These are phyloP conservation scores for Macrobrachium rosenbergii DNA, from an alignment of 1,140 invertebrate species.

Conservation along the genomic window DNA sequence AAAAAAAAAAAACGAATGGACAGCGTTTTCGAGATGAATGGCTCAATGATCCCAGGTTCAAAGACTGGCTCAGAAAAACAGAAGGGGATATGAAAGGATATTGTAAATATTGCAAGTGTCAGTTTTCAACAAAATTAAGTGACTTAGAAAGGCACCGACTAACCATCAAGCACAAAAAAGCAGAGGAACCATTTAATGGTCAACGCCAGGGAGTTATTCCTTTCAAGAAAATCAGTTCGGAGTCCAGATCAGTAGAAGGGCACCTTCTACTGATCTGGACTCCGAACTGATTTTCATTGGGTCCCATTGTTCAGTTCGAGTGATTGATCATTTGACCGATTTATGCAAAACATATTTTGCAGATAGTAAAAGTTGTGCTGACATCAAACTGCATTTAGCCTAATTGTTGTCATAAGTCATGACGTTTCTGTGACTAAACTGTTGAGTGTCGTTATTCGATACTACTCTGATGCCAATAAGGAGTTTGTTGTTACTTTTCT, in stretches of 20 bases:
- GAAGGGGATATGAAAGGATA: no score
- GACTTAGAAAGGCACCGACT: constrained; percentile 23
- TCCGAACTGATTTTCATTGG: no score
- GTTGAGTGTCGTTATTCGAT: no score
- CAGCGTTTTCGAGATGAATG: no score
- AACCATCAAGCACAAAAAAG: constrained; percentile 25
- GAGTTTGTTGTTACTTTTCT: no score
- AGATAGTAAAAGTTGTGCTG: constrained; percentile 33
- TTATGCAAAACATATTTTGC: constrained; percentile 15
- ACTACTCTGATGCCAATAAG: no score
- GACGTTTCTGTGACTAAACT: no score
- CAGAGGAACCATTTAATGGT: constrained; percentile 6
- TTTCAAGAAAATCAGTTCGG: constrained; percentile 18
- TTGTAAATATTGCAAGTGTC: no score
- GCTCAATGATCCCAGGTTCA: no score
- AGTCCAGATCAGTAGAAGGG: constrained; percentile 28
- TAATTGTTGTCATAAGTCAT: no score
- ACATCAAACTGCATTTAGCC: constrained; percentile 17
- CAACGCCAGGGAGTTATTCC: constrained; percentile 8
- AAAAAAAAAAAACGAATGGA: no score
- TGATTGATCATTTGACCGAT: constrained; percentile 33
- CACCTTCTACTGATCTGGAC: not conserved
- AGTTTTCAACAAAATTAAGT: constrained; percentile 5
- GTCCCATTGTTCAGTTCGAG: constrained; percentile 23
- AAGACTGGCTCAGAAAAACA: no score